Evolutionary conservation across 2,113 vertebrate species (phyloP), one percentile per base, ranked within the genome.

Genomic region (Eolophus roseicapilla): DNA sequence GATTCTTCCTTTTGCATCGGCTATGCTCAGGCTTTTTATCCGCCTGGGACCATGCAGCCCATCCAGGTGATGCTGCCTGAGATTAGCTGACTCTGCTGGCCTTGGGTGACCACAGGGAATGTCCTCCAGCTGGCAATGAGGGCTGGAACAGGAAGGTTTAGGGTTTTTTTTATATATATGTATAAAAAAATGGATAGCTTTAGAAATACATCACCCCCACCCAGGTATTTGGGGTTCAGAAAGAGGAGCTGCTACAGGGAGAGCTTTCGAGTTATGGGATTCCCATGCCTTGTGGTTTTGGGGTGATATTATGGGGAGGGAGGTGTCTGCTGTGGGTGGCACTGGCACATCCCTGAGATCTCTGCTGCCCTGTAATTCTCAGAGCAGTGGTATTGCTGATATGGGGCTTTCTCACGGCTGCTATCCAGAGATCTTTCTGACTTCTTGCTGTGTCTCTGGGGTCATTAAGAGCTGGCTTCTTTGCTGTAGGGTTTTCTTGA

Each of bases 51-150:
- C 53, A 10, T 3, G 8, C 39, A 39, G 3, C 63, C 39, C 74
- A 3, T 16, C 50, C 18, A 13, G 52, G 52, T 62, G 84, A 20
- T 73, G 43, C n/a, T 28, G 2, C 43, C 13, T 15, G 17, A 7
- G 49, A 21, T 62, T 17, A 33, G 53, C 44, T 68, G 79, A 35
- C 29, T 18, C 50, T 41, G 21, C 31, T 0, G 0, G 41, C 46
- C 9, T 5, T 4, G 39, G n/a, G 39, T n/a, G 11, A 10, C 33
- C 59, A 2, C 13, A 4, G 35, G 67, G 60, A 63, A 7, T 3
- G 2, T 50, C 57, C 27, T 76, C 43, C 28, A 24, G 60, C 29
- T 0, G 0, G 19, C 7, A 6, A 0, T 2, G 8, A 59, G 46
- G 52, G 60, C 71, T 64, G 3, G 41, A 85, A 27, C 0, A 0